Evolutionary conservation across 2,113 vertebrate species (phyloP).

Genomic region (Oreotrochilus melanogaster): DNA sequence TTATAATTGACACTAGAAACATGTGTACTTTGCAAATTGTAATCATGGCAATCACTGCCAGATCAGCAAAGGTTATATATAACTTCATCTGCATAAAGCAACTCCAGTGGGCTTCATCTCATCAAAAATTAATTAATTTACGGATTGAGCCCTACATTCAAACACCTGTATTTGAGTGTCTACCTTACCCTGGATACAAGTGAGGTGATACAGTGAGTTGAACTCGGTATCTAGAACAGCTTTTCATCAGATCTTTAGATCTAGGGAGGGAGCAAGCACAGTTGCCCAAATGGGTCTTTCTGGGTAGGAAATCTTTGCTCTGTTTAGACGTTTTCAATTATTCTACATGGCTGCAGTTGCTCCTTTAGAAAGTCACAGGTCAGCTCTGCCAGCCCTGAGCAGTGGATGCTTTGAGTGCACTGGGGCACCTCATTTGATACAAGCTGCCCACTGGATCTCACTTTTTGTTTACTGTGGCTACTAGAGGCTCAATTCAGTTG

Average conservation of each 20-base stretch:
- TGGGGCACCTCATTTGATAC: not conserved
- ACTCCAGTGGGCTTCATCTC: not conserved
- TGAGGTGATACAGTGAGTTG: not conserved
- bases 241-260: not conserved
- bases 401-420: rapidly evolving
- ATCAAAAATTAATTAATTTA: not conserved
- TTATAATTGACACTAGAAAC: slow-evolving; percentile 22
- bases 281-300: not conserved
- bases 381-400: rapidly evolving
- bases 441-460: not conserved
- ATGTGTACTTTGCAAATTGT: slow-evolving; percentile 11
- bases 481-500: not conserved
- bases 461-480: not conserved
- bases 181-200: not conserved
- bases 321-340: not conserved
- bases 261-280: not conserved
- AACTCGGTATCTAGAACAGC: not conserved
- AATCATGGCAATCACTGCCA: slow-evolving; percentile 20
- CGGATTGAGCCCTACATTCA: not conserved
- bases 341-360: not conserved
- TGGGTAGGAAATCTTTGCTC: not conserved
- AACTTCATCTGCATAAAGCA: slow-evolving; percentile 34
- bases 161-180: not conserved
- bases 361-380: not conserved
- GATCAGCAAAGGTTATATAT: slow-evolving; percentile 50